phyloP scores from a whole-genome alignment of 92 coral and sea anemone genomes.

The Epizoanthus ramosus region DNA sequence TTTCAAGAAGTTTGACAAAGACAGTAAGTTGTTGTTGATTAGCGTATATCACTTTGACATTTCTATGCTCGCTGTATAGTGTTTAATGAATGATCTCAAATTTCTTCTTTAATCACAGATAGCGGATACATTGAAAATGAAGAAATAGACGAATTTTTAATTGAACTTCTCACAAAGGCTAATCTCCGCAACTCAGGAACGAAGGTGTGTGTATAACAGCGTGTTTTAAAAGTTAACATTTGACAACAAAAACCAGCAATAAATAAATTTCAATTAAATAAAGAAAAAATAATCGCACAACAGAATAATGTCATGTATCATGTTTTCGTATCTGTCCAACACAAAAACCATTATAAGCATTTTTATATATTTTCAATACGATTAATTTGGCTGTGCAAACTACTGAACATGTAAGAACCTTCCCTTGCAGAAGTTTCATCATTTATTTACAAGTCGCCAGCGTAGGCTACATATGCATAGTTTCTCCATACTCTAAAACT shows the following conservation, averaged over 20 bases:
- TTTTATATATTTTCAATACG: too few species aligned
- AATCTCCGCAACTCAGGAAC: not conserved
- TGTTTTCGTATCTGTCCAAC: too few species aligned
- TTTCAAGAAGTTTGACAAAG: constrained; percentile 27
- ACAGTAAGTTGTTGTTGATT: constrained; percentile 28
- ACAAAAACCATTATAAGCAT: too few species aligned
- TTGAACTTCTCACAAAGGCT: constrained; percentile 20
- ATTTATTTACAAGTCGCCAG: too few species aligned
- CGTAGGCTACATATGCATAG: too few species aligned
- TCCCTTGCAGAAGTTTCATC: too few species aligned
- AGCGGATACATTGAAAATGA: constrained; percentile 37
- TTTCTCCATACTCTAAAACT: too few species aligned
- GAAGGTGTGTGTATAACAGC: not conserved
- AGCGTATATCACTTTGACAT: not conserved
- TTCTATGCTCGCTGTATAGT: too few species aligned
- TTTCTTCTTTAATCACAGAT: not conserved
- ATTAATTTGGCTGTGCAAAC: too few species aligned
- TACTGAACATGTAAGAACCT: too few species aligned
- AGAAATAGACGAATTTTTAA: constrained; percentile 37
- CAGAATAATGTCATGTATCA: not conserved
- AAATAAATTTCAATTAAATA: not conserved
- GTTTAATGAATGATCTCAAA: not conserved
- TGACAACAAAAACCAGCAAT: not conserved
- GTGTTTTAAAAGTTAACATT: too few species aligned
- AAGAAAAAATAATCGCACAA: not conserved